These are phyloP conservation scores for Gastracanthus pulcherrimus DNA, from an alignment of 2,888 invertebrate species.

Conservation along the genomic window DNA sequence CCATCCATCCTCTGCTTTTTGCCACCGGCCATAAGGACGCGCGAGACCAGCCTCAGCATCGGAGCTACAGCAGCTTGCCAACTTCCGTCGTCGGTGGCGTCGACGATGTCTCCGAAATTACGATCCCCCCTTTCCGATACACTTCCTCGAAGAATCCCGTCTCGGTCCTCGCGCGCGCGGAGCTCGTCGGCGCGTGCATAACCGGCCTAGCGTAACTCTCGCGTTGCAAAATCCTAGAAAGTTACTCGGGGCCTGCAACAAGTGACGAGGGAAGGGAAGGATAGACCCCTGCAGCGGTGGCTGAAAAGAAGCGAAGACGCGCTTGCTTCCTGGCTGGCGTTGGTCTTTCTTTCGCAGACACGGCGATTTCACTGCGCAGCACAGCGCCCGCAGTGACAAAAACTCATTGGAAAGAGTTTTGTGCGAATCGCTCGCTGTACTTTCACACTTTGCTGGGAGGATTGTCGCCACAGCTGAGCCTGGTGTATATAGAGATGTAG, in stretches of 20 bases:
- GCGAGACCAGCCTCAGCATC: not conserved
- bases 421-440: no score
- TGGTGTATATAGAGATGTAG: no score
- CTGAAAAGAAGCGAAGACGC: not conserved
- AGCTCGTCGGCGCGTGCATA: constrained; percentile 2
- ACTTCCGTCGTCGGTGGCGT: no score
- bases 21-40: constrained; percentile 11
- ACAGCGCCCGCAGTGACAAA: not conserved
- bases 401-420: not conserved
- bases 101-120: not conserved
- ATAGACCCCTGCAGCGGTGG: not conserved
- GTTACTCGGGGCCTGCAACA: constrained; percentile 17
- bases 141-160: not conserved
- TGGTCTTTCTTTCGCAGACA: not conserved
- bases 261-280: not conserved
- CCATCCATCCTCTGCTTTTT: constrained; percentile 20
- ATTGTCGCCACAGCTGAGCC: no score
- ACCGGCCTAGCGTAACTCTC: constrained; percentile 44
- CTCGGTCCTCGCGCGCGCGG: not conserved
- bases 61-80: no score
- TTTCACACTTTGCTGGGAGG: not conserved
- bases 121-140: constrained; percentile 14
- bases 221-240: constrained; percentile 50
- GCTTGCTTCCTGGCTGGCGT: not conserved
- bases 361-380: not conserved